Percentiles rank a stretch among this genome's conserved stretches.
phyloP scores from a whole-genome alignment of 2,888 invertebrate species.

The Spisula solida region DNA sequence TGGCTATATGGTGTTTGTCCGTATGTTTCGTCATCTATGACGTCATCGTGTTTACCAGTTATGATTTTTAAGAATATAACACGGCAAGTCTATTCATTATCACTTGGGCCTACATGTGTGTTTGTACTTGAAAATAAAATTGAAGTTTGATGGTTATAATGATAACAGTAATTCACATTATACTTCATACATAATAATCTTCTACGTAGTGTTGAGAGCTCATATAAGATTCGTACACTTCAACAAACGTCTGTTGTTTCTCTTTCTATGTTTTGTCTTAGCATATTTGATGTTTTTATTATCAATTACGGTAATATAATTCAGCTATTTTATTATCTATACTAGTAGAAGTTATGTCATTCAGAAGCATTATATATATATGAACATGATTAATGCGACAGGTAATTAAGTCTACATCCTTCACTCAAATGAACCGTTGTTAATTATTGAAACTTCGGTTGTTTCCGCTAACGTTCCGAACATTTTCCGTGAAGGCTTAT shows the following conservation, averaged over 20 bases:
- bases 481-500: neutral
- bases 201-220: neutral
- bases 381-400: constrained; percentile 13
- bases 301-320: neutral
- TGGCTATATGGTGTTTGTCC: no score
- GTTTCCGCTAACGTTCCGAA: neutral
- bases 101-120: no score
- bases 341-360: constrained; percentile 1
- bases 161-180: no score
- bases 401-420: constrained; percentile 13
- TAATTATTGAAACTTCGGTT: neutral
- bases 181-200: no score
- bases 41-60: no score
- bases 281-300: constrained; percentile 12
- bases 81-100: no score
- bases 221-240: neutral
- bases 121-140: no score
- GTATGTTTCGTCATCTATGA: no score
- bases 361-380: neutral
- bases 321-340: constrained; percentile 17
- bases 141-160: no score
- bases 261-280: neutral
- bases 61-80: no score
- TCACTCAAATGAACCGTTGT: neutral
- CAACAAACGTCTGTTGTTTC: neutral